Evolutionary conservation across 2,113 vertebrate species (phyloP).

Genomic region (Salvelinus alpinus): DNA sequence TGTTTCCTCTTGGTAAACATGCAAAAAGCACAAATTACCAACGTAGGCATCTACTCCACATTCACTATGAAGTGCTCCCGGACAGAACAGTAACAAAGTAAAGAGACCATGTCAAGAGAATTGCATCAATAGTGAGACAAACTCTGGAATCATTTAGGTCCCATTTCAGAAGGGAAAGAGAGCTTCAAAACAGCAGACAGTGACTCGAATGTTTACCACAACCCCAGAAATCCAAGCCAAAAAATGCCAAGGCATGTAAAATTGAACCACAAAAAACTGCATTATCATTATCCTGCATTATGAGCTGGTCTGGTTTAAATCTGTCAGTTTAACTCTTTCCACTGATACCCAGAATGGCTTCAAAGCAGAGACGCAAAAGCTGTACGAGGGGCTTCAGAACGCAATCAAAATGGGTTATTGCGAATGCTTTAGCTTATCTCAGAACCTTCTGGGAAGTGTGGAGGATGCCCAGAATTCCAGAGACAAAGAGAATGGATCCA

Average conservation of each 20-base stretch:
- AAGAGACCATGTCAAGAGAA: too few relatives aligned
- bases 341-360: constrained; percentile 21
- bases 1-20: background rate
- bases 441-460: constrained; percentile 55
- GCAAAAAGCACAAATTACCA: background rate
- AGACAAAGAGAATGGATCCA: constrained; percentile 57
- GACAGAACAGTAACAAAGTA: too few relatives aligned
- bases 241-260: constrained; percentile 64
- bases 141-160: constrained; percentile 38
- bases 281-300: constrained; percentile 66
- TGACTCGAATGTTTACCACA: constrained; percentile 56
- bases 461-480: constrained; percentile 63
- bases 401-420: constrained; percentile 46
- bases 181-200: constrained; percentile 54
- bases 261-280: constrained; percentile 62
- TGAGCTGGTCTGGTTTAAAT: constrained; percentile 55
- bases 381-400: background rate
- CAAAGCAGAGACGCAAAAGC: constrained; percentile 15
- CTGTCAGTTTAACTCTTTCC: constrained; percentile 46
- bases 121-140: too few relatives aligned
- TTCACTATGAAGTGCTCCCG: constrained; percentile 32
- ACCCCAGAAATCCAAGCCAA: constrained; percentile 53
- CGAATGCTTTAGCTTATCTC: constrained; percentile 52
- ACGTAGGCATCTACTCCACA: too few relatives aligned
- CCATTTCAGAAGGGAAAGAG: constrained; percentile 28